Evolutionary conservation across 2,113 vertebrate genomes (phyloP), one percentile per base, ranked within the genome.

Genomic region (Sceloporus tristichus): DNA sequence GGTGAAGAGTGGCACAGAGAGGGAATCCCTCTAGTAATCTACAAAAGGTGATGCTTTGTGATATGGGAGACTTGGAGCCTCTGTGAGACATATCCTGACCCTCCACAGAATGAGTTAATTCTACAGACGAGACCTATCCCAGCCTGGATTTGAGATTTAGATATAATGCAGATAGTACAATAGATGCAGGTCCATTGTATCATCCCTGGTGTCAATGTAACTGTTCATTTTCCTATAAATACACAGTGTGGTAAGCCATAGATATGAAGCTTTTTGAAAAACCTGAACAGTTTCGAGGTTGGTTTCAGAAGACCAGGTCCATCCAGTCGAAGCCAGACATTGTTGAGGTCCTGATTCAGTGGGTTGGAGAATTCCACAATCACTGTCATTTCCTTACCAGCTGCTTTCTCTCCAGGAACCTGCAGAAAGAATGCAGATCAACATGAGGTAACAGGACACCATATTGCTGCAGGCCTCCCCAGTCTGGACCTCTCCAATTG

Each of bases 311-410:
- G 8, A 0, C 98, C 98, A 0, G 98, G 97, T 78, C 98, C 98
- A 85, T 99, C 98, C 29, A 99, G 94, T 84, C 97, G 96, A 7
- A 99, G 89, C 1, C 91, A 96, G 84, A 98, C 95, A 0, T 97
- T 95, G 79, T 96, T 92, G 88, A 99, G 96, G 40, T 76, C 90
- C 92, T 97, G 97, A 80, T 92, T 96, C 90, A 99, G 97, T 74
- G 98, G 97, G 87, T 99, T 99, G 85, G 97, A 98, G 78, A 99
- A 99, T 92, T 99, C 96, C 80, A 98, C 96, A 0, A 88, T 95
- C 34, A 96, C 97, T 10, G 94, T 92, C 95, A 97, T 97, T 93
- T 98, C 97, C 84, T 96, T 98, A 11, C 91, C 97, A 89, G 97
- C 96, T 73, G 92, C 94, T 1, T 81, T 90, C 40, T 93, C 65